phyloP scores from a whole-genome alignment of 2,797 vertebrate species.

The Melanotaenia nigrans region DNA sequence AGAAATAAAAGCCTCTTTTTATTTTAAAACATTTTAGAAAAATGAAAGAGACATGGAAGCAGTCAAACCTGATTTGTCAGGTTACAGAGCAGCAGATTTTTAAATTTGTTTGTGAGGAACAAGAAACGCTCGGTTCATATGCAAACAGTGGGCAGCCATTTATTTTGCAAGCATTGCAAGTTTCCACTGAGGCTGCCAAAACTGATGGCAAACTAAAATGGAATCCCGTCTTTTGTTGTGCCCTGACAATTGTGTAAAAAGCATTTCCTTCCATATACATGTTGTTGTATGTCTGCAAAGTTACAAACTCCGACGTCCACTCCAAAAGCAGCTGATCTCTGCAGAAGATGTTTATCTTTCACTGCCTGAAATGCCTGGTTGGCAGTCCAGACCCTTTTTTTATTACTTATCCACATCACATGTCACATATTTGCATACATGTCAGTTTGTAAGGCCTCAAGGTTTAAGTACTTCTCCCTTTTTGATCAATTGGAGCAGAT shows the following conservation, averaged over 20 bases:
- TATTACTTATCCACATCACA: not conserved
- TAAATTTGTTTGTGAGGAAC: not conserved
- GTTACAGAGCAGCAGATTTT: not conserved
- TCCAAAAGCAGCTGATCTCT: not conserved
- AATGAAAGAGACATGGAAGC: not conserved
- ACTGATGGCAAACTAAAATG: constrained; percentile 13
- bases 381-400: not conserved
- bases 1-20: not conserved
- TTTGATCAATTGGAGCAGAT: not conserved
- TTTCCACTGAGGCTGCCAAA: constrained; percentile 33
- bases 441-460: not conserved
- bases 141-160: constrained; percentile 13
- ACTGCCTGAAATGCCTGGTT: not conserved
- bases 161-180: constrained; percentile 33
- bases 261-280: not conserved
- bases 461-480: not conserved
- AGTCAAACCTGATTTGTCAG: not conserved
- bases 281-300: not conserved
- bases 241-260: not conserved
- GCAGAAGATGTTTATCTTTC: not conserved
- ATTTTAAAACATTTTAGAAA: not conserved
- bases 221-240: not conserved
- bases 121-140: constrained; percentile 14
- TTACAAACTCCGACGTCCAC: not conserved
- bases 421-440: not conserved